Percentiles rank a stretch among this genome's conserved stretches.
Evolutionary conservation across 2,888 invertebrate species (phyloP).

Genomic region (Caenorhabditis sp.): DNA sequence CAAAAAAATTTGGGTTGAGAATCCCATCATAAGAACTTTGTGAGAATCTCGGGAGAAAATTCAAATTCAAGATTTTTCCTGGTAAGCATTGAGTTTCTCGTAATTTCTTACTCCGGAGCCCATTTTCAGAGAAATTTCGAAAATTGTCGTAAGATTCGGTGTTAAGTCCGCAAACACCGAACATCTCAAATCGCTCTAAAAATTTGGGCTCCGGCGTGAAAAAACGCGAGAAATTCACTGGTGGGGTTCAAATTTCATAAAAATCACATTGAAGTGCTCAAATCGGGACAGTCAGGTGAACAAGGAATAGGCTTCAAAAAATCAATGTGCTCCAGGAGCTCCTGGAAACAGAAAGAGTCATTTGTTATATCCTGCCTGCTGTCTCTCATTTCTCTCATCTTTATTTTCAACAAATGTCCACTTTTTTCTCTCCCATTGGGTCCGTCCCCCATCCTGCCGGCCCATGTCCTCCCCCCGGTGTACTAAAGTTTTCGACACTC

Average conservation of each 20-base stretch:
- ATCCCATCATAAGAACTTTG: too few species aligned
- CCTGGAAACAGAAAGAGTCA: background rate
- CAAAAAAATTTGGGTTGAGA: too few species aligned
- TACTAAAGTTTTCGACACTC: slow-evolving; percentile 25
- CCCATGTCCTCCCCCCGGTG: background rate
- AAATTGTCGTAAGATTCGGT: background rate
- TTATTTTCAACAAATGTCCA: slow-evolving; percentile 32
- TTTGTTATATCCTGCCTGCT: background rate
- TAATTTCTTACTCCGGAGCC: too few species aligned
- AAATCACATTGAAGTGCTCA: background rate
- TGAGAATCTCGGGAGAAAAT: too few species aligned
- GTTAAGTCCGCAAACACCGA: slow-evolving; percentile 4
- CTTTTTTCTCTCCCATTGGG: background rate
- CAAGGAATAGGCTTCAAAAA: too few species aligned
- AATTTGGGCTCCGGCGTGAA: background rate
- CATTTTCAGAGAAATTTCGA: background rate
- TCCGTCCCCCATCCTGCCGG: background rate
- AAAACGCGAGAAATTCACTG: background rate
- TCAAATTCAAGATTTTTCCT: too few species aligned
- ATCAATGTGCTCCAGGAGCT: background rate
- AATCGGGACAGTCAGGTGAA: too few species aligned
- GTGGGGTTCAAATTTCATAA: background rate
- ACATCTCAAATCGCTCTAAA: background rate
- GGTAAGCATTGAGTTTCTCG: too few species aligned
- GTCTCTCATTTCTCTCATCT: background rate